These are phyloP conservation scores for Seriola dumerili DNA, from an alignment of 2,113 vertebrate genomes.

Conservation along the genomic window DNA sequence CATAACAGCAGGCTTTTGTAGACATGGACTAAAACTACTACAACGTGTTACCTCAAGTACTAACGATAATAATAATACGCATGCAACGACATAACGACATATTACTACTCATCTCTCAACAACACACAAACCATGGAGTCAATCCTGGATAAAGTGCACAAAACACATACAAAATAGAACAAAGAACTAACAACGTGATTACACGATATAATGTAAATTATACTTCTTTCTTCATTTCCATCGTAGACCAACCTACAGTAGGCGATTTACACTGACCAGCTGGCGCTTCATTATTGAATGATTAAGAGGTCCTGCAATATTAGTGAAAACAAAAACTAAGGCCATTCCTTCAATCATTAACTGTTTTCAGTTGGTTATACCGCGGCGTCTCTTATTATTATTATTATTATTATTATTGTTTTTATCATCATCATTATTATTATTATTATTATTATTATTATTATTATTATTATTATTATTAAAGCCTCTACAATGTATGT, in stretches of 20 bases:
- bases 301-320: not conserved
- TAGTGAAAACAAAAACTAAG: not conserved
- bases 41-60: too few species aligned
- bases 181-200: slow-evolving; percentile 11
- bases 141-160: not conserved
- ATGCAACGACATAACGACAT: not conserved
- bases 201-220: not conserved
- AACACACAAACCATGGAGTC: not conserved
- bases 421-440: not conserved
- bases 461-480: slow-evolving; percentile 8
- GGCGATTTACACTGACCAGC: not conserved
- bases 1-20: slow-evolving; percentile 4
- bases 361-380: not conserved
- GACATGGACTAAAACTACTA: not conserved
- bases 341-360: not conserved
- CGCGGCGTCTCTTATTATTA: not conserved
- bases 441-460: not conserved
- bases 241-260: not conserved
- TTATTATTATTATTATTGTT: not conserved
- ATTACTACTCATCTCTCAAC: not conserved
- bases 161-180: not conserved
- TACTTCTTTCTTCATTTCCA: not conserved
- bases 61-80: not conserved
- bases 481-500: slow-evolving; percentile 31
- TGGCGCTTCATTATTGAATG: not conserved